Percentiles rank a stretch among this genome's conserved stretches.
These are phyloP conservation scores for Brachyhypopomus gauderio DNA, from an alignment of 2,113 vertebrate species.

Conservation along the genomic window DNA sequence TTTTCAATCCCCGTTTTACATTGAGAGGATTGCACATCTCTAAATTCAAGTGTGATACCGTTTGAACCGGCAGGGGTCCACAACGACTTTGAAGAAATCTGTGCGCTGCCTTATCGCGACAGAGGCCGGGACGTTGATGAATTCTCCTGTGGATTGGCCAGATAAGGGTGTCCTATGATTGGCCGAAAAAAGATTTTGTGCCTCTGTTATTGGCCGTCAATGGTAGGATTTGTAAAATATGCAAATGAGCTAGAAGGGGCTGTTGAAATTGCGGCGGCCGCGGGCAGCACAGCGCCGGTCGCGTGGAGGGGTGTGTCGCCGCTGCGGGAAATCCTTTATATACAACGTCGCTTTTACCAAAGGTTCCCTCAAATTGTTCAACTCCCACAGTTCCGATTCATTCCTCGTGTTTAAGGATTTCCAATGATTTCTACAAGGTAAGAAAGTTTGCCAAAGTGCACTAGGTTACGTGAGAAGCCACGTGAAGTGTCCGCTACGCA, in stretches of 20 bases:
- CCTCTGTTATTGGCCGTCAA: neutral
- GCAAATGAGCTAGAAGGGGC: slow-evolving; percentile 15
- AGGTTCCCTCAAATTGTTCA: neutral
- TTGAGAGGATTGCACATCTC: too few relatives aligned
- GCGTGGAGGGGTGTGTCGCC: neutral
- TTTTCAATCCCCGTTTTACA: too few relatives aligned
- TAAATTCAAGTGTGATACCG: too few relatives aligned
- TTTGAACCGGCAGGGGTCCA: too few relatives aligned
- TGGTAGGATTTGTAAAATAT: slow-evolving; percentile 21
- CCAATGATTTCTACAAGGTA: slow-evolving; percentile 46
- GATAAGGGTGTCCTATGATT: neutral
- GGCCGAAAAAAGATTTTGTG: neutral
- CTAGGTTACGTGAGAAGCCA: neutral
- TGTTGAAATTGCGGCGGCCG: slow-evolving; percentile 9
- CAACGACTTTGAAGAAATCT: too few relatives aligned
- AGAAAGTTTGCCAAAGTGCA: neutral
- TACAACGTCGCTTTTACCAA: neutral
- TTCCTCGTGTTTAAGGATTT: neutral
- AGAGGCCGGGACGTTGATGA: too few relatives aligned
- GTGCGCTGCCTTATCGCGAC: neutral
- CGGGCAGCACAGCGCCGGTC: neutral
- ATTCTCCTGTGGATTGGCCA: neutral
- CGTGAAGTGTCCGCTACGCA: neutral
- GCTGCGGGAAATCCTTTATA: neutral
- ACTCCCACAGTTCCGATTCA: neutral